Evolutionary conservation across 2,888 invertebrate species (phyloP), one percentile per base, ranked within the genome.

Genomic region (Lycophotia porphyrea): DNA sequence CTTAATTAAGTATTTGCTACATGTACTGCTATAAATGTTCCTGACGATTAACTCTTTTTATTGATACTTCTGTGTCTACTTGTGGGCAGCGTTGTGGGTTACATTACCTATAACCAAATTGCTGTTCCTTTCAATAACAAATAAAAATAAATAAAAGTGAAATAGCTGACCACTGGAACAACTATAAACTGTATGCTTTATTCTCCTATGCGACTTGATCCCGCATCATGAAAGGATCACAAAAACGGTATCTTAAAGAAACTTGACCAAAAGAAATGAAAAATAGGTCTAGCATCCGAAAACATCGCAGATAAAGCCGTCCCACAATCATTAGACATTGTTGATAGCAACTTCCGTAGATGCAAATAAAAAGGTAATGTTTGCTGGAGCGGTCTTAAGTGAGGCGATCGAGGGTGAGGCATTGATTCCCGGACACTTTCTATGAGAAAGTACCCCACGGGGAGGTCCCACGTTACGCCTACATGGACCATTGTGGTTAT

Each of bases 381-480:
- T 87, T 85, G 73, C 67, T 74, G 68, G 72, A 76, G 75, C 76
- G 82, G 76, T 84, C 76, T 88, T 84, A 85, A 88, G 84, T 78
- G 88, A 88, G 87, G 89, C 89, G 88, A 85, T 89, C 88, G 85
- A 87, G 88, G 83, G 87, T 87, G 84, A 84, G 73, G 74, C 81
- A 79, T 86, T 81, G 71, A 74, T 81, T 82, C 74, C 65, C 81
- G 72, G 76, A 78, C 69, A 79, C 81, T 88, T 88, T 88, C 87
- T 88, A 93, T 94, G 94, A 91, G 93, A 94, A 93, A 89, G 88
- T 86, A 72, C 78, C 82, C 44, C 66, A 66, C 80, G 85, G 86
- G 91, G 90, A 89, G 91, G 89, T 93, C 93, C 87, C 94, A 94
- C 94, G 93, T 87, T 84, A 73, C 74, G 74, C 82, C 77, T 81